Base-by-base conservation (phyloP, 2,113 vertebrate genomes). In the Sylvicapra grimmia region DNA sequence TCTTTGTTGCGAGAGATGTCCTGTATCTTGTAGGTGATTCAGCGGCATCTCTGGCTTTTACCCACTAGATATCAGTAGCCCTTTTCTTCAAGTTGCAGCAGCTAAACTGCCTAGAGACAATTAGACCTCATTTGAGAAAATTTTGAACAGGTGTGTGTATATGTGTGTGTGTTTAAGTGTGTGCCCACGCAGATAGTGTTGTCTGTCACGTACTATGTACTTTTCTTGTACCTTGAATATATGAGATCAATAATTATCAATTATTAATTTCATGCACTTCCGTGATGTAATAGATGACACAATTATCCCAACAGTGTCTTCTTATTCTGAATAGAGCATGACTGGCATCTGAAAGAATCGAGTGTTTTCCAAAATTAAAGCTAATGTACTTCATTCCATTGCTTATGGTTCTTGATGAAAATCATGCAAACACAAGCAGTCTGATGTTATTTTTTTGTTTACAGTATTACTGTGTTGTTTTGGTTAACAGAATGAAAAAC, bases 401-500 rank as follows among this genome's bases (percentile, higher is more conserved):
- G 96, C 97, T 98, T 98, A 86, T 93, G 94, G 95, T 97, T 98
- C 98, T 97, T 98, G 98, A 98, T 98, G 36, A 98, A 98, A 98
- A 98, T 98, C 98, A 98, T 98, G 98, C 98, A 99, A 98, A 98
- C 97, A 97, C 95, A 98, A 97, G 97, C 98, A 98, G 98, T 99
- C 98, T 99, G 98, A 99, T 98, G 98, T 93, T 98, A 97, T 98
- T 98, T 98, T 98, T 99, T 98, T 99, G 98, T 99, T 99, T 98
- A 98, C 98, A 98, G 98, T 98, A 99, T 98, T 98, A 98, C 98
- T 98, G 90, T 96, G 98, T 98, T 98, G 98, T 98, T 99, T 99
- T 98, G 98, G 98, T 98, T 99, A 99, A 98, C 99, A 98, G 98
- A 98, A 98, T 99, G 98, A 98, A 99, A 99, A 99, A 98, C 97